Base-by-base conservation (phyloP, 2,888 invertebrate species). In the Lepeophtheirus nordmannii region DNA sequence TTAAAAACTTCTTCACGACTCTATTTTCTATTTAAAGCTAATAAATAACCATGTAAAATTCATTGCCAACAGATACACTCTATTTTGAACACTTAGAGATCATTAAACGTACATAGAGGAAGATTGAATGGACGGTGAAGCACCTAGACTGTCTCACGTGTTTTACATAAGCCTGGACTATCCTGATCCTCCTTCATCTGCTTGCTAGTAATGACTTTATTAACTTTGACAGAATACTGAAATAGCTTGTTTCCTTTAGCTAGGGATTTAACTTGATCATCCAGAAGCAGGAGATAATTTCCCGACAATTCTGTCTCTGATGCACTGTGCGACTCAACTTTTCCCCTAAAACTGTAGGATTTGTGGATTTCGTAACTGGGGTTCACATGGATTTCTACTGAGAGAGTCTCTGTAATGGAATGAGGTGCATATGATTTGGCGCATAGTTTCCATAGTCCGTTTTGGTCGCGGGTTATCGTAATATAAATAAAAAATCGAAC, bases 211-310 rank as follows among this genome's bases (percentile, higher is more conserved):
- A 17, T 14, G 8, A 17, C 53, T 46, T 46, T 46, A 46, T 46
- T 46, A 7, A 62, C 20, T 23, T 62, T 20, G 40, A 62, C 40
- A 39, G n/a, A 17, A 23, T 62, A 62, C 40, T 62, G 39, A 38
- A 62, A 41, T 17, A 62, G 38, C 39, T 38, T 62, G 20, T n/a
- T 41, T 10, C 39, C 62, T 38, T 62, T 38, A n/a, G 20, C 9
- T 37, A 62, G 40, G 10, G 30, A 39, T 40, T 41, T 38, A 40
- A 62, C 40, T 62, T 62, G 62, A 14, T n/a, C 62, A 62, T 62
- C 62, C 8, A 17, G 10, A 20, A 62, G 20, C 9, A 37, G 40
- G n/a, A 62, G 37, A 41, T 62, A 41, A n/a, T 41, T 17, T 40
- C 62, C 62, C 5, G 38, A 39, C 40, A 41, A 20, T 10, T 38